Percentiles rank a stretch among this genome's conserved stretches.
Conservation (phyloP, 2,888 invertebrate species). For the Bedellia somnulentella region DNA sequence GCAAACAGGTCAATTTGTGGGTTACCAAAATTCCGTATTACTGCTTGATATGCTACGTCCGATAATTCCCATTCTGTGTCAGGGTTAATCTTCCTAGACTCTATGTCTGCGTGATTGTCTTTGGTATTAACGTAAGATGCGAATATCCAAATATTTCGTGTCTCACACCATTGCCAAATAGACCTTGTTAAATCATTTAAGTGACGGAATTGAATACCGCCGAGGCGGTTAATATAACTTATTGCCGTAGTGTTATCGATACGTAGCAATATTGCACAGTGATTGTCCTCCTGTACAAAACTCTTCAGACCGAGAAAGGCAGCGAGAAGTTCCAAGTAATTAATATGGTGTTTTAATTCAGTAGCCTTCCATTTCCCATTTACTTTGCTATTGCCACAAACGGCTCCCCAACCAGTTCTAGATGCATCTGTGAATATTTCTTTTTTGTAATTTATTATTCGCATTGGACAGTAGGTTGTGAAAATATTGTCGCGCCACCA, state of each 20-base stretch:
- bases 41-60: slow-evolving; percentile 1
- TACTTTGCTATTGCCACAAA: slow-evolving; percentile 1
- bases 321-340: not conserved
- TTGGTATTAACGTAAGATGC: slow-evolving; percentile 10
- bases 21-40: not conserved
- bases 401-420: slow-evolving; percentile 2
- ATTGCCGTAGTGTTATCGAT: not conserved
- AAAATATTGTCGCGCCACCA: slow-evolving; percentile 5
- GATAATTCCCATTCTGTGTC: slow-evolving; percentile 8
- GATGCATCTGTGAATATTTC: slow-evolving; percentile 5
- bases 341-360: not conserved
- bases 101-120: slow-evolving; percentile 10
- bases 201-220: slow-evolving; percentile 8
- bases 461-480: not conserved
- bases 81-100: slow-evolving; percentile 8
- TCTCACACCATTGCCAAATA: slow-evolving; percentile 12
- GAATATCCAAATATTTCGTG: slow-evolving; percentile 7
- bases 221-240: slow-evolving; percentile 6
- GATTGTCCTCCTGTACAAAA: not conserved
- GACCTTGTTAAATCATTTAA: slow-evolving; percentile 6
- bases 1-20: slow-evolving; percentile 7
- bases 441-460: not conserved
- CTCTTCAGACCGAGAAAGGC: not conserved
- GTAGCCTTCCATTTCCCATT: slow-evolving; percentile 1
- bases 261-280: not conserved